These are phyloP conservation scores for Adela reaumurella DNA, from an alignment of 2,888 invertebrate species.

Conservation along the genomic window DNA sequence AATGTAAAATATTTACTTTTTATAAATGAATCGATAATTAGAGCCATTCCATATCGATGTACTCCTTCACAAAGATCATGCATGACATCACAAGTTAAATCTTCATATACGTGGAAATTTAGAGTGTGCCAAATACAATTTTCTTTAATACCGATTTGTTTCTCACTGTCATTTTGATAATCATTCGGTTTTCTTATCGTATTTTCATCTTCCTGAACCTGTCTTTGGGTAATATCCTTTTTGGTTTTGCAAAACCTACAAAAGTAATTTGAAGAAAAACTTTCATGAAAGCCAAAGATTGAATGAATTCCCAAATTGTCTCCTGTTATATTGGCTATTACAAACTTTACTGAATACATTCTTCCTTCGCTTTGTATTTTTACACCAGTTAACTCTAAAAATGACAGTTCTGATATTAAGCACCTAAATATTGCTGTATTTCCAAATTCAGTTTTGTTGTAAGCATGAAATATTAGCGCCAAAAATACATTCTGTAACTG, in stretches of 20 bases:
- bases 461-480: conserved; percentile 10
- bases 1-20: conserved; percentile 4
- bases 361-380: not conserved
- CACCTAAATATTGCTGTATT: conserved; percentile 10
- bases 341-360: conserved; percentile 9
- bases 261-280: conserved; percentile 16
- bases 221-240: conserved; percentile 3
- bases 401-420: conserved; percentile 12
- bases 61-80: conserved; percentile 20
- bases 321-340: conserved; percentile 13
- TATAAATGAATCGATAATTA: conserved; percentile 15
- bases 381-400: conserved; percentile 5
- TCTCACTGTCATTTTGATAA: conserved; percentile 1
- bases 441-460: conserved; percentile 10
- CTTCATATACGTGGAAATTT: conserved; percentile 17
- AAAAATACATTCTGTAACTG: conserved; percentile 13
- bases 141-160: conserved; percentile 15
- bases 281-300: conserved; percentile 16
- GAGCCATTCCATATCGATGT: conserved; percentile 17
- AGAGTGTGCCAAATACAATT: conserved; percentile 15
- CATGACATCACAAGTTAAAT: conserved; percentile 19
- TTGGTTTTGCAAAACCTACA: conserved; percentile 18
- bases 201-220: conserved; percentile 4
- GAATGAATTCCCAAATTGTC: conserved; percentile 18
- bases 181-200: conserved; percentile 3